Evolutionary conservation across 2,113 vertebrate species (phyloP), one percentile per base, ranked within the genome.

Genomic region (Gopherus evgoodei): DNA sequence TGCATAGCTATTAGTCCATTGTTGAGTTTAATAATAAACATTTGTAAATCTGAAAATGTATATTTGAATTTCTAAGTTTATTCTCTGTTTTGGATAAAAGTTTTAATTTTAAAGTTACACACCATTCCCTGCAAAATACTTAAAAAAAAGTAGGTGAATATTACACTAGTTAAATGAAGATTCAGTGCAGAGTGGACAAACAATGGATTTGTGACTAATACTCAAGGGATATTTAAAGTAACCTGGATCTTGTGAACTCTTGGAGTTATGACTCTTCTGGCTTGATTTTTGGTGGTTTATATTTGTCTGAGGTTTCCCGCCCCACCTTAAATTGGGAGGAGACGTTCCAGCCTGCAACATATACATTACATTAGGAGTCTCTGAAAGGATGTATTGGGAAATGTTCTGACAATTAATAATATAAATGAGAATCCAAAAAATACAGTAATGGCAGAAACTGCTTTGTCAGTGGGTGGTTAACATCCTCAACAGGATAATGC

Each of bases 31-130:
- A 76, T 27, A 25, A 5, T 53, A 38, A 80, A 57, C 5, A 47
- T 69, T 56, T 54, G n/a, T 27, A 56, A 27, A 82, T 82, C 52
- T 82, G 27, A 54, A 82, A 24, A 53, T 76, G 35, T 11, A 8
- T 50, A 76, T 84, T 92, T 90, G 49, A 76, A 31, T 81, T n/a
- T 93, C 49, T 42, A 38, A 76, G 81, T 88, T 76, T 75, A 81
- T 49, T 44, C 11, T 11, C 82, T 42, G 6, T 6, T 57, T 84
- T 86, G 31, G 7, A 72, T 50, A 87, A 24, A 49, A 17, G 59
- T 76, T 81, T 84, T 31, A 84, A 54, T 84, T 82, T 81, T 76
- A n/a, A 87, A 80, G 52, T 83, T 59, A 69, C 9, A 17, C 27
- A 16, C 24, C 76, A 52, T 31, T 56, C 27, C 52, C 21, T 42